phyloP scores from a whole-genome alignment of 2,113 vertebrate genomes.

The zebrafish (Danio rerio) region GRCz12tu NC_133180.1:78048501-78049000 shows the following conservation, averaged over 20 bases:
- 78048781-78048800: constrained; percentile 83
- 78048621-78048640: too few relatives aligned
- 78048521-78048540: too few relatives aligned
- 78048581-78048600: too few relatives aligned
- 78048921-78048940: constrained; percentile 56
- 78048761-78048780: constrained; percentile 75
- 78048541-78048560: too few relatives aligned
- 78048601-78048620: too few relatives aligned
- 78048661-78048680: not conserved
- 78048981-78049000: constrained; percentile 65
- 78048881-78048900: constrained; percentile 26
- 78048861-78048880: constrained; percentile 32
- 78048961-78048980: constrained; percentile 40
- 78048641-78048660: not conserved
- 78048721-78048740: constrained; percentile 78
- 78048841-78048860: constrained; percentile 70
- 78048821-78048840: constrained; percentile 80
- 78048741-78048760: constrained; percentile 82
- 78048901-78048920: constrained; percentile 53
- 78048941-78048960: not conserved
- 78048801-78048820: constrained; percentile 71
- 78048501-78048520: too few relatives aligned
- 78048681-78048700: not conserved
- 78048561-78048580: too few relatives aligned
- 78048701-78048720: not conserved